Evolutionary conservation across 1,140 invertebrate genomes (phyloP), one percentile per base, ranked within the genome.

Genomic region (Chelonus insularis): DNA sequence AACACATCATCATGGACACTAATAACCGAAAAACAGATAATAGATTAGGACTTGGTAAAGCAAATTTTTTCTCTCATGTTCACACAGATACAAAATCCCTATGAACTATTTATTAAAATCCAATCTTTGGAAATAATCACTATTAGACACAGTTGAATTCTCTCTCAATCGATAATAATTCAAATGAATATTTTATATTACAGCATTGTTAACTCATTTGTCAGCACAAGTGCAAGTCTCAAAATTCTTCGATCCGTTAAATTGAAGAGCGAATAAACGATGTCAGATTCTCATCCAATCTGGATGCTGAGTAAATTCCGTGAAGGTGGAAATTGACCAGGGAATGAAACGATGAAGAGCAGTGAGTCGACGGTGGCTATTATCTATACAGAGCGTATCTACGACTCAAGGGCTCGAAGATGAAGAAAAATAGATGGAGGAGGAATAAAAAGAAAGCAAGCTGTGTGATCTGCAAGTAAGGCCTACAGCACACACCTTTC

Each of bases 261-360:
- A 12, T 45, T 21, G 14, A 34, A 34, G 39, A 45, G 43, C 29
- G 43, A 48, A 58, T 48, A 16, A 51, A 51, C 36, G 57, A 59
- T 48, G 18, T 39, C n/a, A 23, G 34, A 60, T 50, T 18, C 11
- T 43, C 56, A 58, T 58, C 37, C 56, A 32, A 21, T 32, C 21
- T 47, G 39, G 39, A 4, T 54, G 32, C 32, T 12, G n/a, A n/a
- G 32, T 21, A 54, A 54, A 37, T 54, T 54, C 51, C 36, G 20
- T 9, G 61, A 63, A 60, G 54, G 51, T 39, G 63, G 57, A 66
- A 52, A 60, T 36, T 9, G 43, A 54, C 23, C 60, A 62, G 54
- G 45, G 41, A 70, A 60, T 14, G 11, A 23, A 52, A 23, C 9
- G 18, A 52, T 47, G 36, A 43, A 9, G 41, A 43, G 41, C 16